phyloP scores from a whole-genome alignment of 2,797 vertebrate species.

The Chelonia mydas region DNA sequence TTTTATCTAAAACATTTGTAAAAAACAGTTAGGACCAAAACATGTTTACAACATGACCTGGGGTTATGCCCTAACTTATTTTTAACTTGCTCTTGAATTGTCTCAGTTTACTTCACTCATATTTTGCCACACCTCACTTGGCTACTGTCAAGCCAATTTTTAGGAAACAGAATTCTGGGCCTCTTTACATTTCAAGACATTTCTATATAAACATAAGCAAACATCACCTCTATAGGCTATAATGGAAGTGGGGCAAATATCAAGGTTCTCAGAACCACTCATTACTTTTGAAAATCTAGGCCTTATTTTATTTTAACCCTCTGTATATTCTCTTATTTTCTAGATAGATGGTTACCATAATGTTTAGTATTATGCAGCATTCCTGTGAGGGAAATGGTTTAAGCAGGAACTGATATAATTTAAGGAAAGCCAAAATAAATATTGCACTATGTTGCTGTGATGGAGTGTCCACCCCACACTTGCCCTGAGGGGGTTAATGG shows the following conservation, averaged over 20 bases:
- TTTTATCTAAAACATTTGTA: background rate
- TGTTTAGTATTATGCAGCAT: slow-evolving; percentile 32
- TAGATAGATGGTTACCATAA: slow-evolving; percentile 58
- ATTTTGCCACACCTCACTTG: background rate
- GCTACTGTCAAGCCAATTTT: background rate
- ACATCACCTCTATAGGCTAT: background rate
- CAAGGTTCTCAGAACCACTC: background rate
- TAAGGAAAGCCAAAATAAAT: slow-evolving; percentile 15
- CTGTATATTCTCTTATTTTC: slow-evolving; percentile 43
- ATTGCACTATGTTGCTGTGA: background rate
- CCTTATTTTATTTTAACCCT: background rate
- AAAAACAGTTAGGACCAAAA: background rate
- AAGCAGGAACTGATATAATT: background rate
- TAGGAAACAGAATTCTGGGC: background rate
- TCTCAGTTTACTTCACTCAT: background rate
- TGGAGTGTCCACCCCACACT: too few relatives aligned
- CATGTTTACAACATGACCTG: background rate
- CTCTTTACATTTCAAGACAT: background rate
- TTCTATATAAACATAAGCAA: background rate
- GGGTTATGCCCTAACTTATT: background rate
- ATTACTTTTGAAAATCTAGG: slow-evolving; percentile 5
- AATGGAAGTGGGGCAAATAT: slow-evolving; percentile 7
- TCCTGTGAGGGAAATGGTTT: slow-evolving; percentile 34
- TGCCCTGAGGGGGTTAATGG: too few relatives aligned
- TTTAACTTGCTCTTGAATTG: background rate